phyloP scores from a whole-genome alignment of 2,888 invertebrate species.

The Platycnemis pennipes region DNA sequence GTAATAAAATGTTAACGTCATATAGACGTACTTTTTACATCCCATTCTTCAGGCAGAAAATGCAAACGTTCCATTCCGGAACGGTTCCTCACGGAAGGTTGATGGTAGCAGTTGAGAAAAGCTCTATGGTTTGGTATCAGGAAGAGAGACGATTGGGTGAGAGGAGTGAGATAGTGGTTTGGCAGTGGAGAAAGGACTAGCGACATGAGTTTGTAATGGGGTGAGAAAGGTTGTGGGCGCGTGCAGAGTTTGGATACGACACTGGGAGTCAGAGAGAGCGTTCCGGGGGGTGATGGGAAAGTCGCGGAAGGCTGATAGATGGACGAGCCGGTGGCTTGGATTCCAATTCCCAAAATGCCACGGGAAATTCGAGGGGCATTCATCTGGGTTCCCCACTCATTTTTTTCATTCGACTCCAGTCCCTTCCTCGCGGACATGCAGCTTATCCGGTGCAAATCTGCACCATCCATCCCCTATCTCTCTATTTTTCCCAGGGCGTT shows the following conservation, averaged over 20 bases:
- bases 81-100: background rate
- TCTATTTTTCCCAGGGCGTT: background rate
- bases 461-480: slow-evolving; percentile 9
- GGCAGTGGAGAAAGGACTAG: background rate
- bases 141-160: background rate
- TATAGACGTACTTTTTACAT: too few relatives aligned
- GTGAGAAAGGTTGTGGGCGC: background rate
- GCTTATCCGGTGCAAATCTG: slow-evolving; percentile 49
- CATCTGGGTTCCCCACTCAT: slow-evolving; percentile 28
- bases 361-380: slow-evolving; percentile 59
- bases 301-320: slow-evolving; percentile 39
- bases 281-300: background rate
- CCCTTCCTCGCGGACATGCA: background rate
- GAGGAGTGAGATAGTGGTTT: background rate
- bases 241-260: background rate
- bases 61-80: too few relatives aligned
- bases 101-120: background rate
- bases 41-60: too few relatives aligned
- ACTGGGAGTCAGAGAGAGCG: too few relatives aligned
- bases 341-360: slow-evolving; percentile 63
- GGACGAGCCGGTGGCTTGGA: slow-evolving; percentile 55
- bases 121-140: background rate
- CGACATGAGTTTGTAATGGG: background rate
- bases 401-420: background rate
- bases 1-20: too few relatives aligned